Percentiles rank a stretch among this genome's conserved stretches.
Conservation (phyloP, 2,113 vertebrate genomes). For the Bagarius yarrelli region DNA sequence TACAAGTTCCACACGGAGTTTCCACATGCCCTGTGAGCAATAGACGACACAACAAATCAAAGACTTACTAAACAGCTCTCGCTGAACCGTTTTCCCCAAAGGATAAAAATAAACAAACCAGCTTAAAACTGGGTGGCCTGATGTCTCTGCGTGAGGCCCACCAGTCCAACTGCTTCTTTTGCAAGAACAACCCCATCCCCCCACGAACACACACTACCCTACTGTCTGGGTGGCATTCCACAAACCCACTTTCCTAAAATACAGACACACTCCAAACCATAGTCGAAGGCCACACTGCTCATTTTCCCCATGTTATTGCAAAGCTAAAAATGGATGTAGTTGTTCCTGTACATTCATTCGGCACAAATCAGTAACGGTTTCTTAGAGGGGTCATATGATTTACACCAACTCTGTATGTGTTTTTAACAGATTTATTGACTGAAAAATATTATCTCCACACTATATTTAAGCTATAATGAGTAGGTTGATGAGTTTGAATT, state of each 20-base stretch:
- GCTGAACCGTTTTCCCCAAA: slow-evolving; percentile 66
- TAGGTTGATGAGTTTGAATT: not conserved
- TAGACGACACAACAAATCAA: slow-evolving; percentile 75
- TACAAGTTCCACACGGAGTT: slow-evolving; percentile 63
- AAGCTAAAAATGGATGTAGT: slow-evolving; percentile 20
- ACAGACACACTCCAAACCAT: slow-evolving; percentile 31
- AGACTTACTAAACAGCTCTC: slow-evolving; percentile 74
- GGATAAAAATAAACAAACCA: slow-evolving; percentile 79
- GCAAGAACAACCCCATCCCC: slow-evolving; percentile 63
- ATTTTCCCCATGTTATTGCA: slow-evolving; percentile 36
- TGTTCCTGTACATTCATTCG: slow-evolving; percentile 4
- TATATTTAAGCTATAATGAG: not conserved
- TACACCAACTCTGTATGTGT: not conserved
- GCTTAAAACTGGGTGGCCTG: slow-evolving; percentile 74
- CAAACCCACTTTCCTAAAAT: slow-evolving; percentile 51
- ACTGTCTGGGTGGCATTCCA: slow-evolving; percentile 75
- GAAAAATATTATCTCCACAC: not conserved
- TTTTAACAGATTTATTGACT: not conserved
- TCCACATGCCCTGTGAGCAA: slow-evolving; percentile 62
- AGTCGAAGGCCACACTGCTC: slow-evolving; percentile 29
- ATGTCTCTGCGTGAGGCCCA: slow-evolving; percentile 76
- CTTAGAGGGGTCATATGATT: not conserved
- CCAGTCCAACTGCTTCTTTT: slow-evolving; percentile 76
- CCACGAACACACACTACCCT: slow-evolving; percentile 47
- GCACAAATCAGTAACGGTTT: slow-evolving; percentile 11